A percentile compares a stretch with the other conserved stretches of the same genome.
These are phyloP conservation scores for Helarctos malayanus DNA, from an alignment of 2,797 vertebrate genomes.

Conservation along the genomic window DNA sequence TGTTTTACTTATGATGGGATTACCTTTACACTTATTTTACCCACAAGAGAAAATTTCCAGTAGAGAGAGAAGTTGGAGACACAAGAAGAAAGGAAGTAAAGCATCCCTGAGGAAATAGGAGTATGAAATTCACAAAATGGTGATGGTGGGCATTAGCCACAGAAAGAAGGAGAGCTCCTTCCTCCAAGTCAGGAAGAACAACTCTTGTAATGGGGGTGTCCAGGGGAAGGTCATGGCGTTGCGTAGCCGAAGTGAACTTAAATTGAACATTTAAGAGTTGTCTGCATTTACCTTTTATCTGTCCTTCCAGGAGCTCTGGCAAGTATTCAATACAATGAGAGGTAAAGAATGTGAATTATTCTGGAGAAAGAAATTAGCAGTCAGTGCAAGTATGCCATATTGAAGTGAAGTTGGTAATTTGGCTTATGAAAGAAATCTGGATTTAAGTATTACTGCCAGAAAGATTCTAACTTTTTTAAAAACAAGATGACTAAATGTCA, in stretches of 20 bases:
- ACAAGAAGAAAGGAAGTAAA: neutral
- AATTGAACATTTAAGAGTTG: neutral
- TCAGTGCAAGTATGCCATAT: neutral
- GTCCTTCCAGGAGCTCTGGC: constrained; percentile 9
- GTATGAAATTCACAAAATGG: neutral
- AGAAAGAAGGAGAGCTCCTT: neutral
- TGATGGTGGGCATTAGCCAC: too few relatives aligned
- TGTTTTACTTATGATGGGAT: neutral
- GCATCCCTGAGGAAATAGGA: neutral
- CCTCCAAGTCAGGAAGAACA: neutral
- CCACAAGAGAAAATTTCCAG: neutral
- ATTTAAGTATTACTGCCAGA: constrained; percentile 39
- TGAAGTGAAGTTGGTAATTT: neutral
- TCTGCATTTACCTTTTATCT: neutral
- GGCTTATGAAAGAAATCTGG: neutral
- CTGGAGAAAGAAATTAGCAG: constrained; percentile 4
- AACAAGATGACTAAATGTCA: constrained; percentile 56
- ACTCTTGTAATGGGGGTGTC: neutral
- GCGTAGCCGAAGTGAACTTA: neutral
- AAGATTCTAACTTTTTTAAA: constrained; percentile 51
- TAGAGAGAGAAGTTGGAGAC: neutral
- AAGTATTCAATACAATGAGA: constrained; percentile 2
- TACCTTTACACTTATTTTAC: neutral
- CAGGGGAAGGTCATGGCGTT: neutral
- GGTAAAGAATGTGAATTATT: constrained; percentile 46